Evolutionary conservation across 2,113 vertebrate species (phyloP).

Genomic region (Collichthys lucidus): DNA sequence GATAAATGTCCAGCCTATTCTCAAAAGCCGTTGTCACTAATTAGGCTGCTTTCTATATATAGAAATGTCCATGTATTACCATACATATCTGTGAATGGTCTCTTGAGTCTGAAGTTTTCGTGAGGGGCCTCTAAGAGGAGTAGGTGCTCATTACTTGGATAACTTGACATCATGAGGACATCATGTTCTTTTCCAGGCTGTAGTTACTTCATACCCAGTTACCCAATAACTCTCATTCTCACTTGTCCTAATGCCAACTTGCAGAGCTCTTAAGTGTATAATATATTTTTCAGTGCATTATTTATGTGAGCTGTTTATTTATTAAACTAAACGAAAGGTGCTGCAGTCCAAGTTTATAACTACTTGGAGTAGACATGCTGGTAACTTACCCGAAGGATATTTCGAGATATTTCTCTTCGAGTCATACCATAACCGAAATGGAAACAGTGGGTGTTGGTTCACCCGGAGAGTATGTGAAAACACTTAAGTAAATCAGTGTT

Average conservation of each 20-base stretch:
- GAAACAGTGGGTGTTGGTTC: constrained; percentile 1
- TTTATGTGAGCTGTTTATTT: too few relatives aligned
- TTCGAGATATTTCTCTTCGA: constrained; percentile 8
- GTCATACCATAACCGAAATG: constrained; percentile 12
- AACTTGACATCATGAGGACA: background rate
- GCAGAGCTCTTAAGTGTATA: too few relatives aligned
- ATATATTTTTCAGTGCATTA: background rate
- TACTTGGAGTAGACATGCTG: background rate
- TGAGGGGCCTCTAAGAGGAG: background rate
- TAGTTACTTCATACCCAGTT: background rate
- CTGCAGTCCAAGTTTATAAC: background rate
- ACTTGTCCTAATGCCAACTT: background rate
- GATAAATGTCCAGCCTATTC: too few relatives aligned
- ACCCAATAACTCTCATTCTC: background rate
- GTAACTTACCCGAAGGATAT: background rate
- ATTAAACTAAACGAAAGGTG: background rate
- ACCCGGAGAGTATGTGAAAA: background rate
- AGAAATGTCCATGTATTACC: background rate
- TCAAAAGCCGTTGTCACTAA: too few relatives aligned
- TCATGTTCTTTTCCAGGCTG: background rate
- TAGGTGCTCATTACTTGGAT: background rate
- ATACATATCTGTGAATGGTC: background rate
- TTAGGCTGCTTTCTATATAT: too few relatives aligned
- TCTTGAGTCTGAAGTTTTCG: background rate
- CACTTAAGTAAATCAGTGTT: background rate